phyloP scores from a whole-genome alignment of 2,113 vertebrate species.

The Anguilla rostrata region DNA sequence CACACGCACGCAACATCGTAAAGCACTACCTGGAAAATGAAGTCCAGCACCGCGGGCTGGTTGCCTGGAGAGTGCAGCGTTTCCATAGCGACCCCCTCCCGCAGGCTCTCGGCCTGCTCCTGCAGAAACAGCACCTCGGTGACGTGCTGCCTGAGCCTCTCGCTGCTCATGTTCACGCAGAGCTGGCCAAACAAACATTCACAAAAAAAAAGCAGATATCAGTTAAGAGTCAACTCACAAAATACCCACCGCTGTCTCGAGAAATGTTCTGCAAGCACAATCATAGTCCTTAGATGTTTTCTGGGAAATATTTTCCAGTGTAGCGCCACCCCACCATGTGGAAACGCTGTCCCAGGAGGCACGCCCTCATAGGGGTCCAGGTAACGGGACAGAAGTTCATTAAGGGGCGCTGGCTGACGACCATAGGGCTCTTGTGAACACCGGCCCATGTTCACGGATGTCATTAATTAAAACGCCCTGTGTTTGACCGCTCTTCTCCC shows the following conservation, averaged over 20 bases:
- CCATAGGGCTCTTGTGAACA: neutral
- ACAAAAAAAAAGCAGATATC: constrained; percentile 33
- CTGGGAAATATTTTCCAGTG: neutral
- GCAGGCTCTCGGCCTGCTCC: constrained; percentile 87
- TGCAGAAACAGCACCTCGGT: constrained; percentile 88
- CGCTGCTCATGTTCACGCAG: constrained; percentile 95
- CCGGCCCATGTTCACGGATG: constrained; percentile 37
- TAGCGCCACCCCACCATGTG: neutral
- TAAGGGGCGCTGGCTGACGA: neutral
- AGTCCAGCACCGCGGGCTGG: constrained; percentile 82
- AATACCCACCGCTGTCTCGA: neutral
- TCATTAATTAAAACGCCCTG: constrained; percentile 56
- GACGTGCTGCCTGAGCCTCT: constrained; percentile 86
- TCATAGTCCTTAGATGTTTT: neutral
- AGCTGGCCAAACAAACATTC: constrained; percentile 68
- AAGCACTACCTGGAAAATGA: constrained; percentile 87
- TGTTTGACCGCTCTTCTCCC: constrained; percentile 1
- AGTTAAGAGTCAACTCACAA: constrained; percentile 28
- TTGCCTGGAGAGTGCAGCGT: constrained; percentile 75
- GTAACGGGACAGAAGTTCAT: neutral
- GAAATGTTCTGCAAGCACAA: neutral
- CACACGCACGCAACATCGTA: too few species aligned
- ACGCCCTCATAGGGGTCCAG: neutral
- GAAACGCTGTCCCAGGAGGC: neutral
- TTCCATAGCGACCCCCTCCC: constrained; percentile 91